Evolutionary conservation across 1,140 invertebrate genomes (phyloP).

Genomic region (Rhagoletis zephyria): DNA sequence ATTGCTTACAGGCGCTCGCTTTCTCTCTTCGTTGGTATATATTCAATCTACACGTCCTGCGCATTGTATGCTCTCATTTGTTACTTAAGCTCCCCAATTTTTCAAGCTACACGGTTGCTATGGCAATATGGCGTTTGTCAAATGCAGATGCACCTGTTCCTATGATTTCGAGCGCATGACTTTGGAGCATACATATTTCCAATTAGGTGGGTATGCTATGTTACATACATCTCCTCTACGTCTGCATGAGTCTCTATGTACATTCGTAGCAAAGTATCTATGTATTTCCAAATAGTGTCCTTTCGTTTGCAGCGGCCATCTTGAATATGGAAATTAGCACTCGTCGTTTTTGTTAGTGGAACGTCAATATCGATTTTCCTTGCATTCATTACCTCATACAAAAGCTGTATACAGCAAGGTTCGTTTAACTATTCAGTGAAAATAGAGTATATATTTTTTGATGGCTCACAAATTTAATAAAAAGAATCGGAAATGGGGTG

Average conservation of each 20-base stretch:
- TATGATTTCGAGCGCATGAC: background rate
- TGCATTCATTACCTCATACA: background rate
- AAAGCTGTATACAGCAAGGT: too few species aligned
- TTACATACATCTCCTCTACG: too few species aligned
- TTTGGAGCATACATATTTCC: too few species aligned
- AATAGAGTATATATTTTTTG: too few species aligned
- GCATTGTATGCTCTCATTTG: background rate
- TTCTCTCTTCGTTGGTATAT: background rate
- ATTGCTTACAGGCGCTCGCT: background rate
- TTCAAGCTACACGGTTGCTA: background rate
- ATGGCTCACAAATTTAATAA: too few species aligned
- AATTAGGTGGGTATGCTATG: too few species aligned
- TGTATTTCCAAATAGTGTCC: background rate
- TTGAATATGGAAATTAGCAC: slow-evolving; percentile 23
- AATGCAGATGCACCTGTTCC: slow-evolving; percentile 14
- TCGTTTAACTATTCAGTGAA: too few species aligned
- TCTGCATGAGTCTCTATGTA: background rate
- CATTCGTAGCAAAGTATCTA: background rate
- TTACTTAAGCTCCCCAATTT: background rate
- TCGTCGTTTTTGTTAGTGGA: background rate
- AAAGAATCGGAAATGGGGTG: too few species aligned
- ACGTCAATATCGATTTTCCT: slow-evolving; percentile 27
- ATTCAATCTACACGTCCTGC: background rate
- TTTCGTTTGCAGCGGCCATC: background rate
- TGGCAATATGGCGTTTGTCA: slow-evolving; percentile 34